These are phyloP conservation scores for Hirtodrosophila trivittata DNA, from an alignment of 2,888 invertebrate species.

Conservation along the genomic window DNA sequence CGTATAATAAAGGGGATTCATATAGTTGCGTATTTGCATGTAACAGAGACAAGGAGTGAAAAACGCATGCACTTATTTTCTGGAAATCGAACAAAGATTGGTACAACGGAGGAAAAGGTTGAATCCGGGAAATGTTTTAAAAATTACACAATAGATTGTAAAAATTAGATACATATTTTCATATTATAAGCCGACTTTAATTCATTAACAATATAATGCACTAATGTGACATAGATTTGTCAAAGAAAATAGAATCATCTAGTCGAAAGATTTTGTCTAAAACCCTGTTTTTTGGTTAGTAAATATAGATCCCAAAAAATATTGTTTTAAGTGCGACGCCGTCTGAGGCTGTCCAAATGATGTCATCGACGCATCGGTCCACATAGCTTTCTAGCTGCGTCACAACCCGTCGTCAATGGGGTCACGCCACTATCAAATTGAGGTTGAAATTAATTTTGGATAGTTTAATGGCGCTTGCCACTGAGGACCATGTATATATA, in stretches of 20 bases:
- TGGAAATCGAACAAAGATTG: no score
- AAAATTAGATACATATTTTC: no score
- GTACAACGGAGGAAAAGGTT: no score
- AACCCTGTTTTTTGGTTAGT: slow-evolving; percentile 24
- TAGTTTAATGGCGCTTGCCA: slow-evolving; percentile 57
- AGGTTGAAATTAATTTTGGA: slow-evolving; percentile 69
- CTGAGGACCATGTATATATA: slow-evolving; percentile 32
- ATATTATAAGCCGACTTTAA: no score
- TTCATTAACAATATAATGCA: no score
- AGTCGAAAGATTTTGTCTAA: slow-evolving; percentile 24
- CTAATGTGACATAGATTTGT: no score
- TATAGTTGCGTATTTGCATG: no score
- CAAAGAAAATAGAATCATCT: not conserved
- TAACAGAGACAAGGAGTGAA: no score
- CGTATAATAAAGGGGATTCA: no score
- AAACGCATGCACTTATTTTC: no score
- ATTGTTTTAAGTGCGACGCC: slow-evolving; percentile 59
- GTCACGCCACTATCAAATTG: slow-evolving; percentile 73
- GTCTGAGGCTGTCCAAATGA: slow-evolving; percentile 41
- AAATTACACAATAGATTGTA: no score
- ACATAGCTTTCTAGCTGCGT: slow-evolving; percentile 42
- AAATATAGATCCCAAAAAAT: slow-evolving; percentile 62
- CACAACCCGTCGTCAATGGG: slow-evolving; percentile 41
- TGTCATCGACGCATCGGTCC: slow-evolving; percentile 71
- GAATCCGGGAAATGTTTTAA: no score